These are phyloP conservation scores for Megalonaias nervosa DNA, from an alignment of 1,140 invertebrate genomes.

Conservation along the genomic window DNA sequence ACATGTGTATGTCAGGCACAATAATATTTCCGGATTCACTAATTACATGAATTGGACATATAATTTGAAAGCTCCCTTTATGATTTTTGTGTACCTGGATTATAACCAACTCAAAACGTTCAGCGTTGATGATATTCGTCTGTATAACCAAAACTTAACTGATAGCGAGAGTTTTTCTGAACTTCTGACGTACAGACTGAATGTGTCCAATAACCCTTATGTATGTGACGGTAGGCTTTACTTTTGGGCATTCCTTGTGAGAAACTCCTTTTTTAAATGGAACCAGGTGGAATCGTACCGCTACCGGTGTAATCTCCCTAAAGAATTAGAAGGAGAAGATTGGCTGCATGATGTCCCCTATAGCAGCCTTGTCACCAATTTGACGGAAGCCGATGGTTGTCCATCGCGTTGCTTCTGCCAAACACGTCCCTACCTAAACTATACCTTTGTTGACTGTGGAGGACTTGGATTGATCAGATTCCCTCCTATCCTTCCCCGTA, in stretches of 20 bases:
- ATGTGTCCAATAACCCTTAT: neutral
- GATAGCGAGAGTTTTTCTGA: neutral
- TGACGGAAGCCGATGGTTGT: neutral
- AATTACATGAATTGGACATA: slow-evolving; percentile 46
- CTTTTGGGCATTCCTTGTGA: no score
- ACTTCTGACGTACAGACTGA: neutral
- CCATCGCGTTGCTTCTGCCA: neutral
- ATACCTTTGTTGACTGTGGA: neutral
- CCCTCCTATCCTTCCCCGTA: neutral
- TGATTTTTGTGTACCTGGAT: neutral
- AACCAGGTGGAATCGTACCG: neutral
- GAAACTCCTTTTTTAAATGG: neutral
- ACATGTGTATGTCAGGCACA: neutral
- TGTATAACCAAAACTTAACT: neutral
- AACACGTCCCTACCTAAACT: neutral
- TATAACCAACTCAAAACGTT: neutral
- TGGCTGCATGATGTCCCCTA: neutral
- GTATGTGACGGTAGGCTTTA: neutral
- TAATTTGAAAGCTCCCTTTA: neutral
- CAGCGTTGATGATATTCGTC: neutral
- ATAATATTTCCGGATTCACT: slow-evolving; percentile 38
- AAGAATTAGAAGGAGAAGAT: neutral
- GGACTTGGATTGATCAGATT: neutral
- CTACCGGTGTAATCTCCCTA: neutral
- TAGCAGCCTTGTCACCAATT: neutral